phyloP scores from a whole-genome alignment of 1,140 invertebrate genomes.

The Sarcophaga bullata region DNA sequence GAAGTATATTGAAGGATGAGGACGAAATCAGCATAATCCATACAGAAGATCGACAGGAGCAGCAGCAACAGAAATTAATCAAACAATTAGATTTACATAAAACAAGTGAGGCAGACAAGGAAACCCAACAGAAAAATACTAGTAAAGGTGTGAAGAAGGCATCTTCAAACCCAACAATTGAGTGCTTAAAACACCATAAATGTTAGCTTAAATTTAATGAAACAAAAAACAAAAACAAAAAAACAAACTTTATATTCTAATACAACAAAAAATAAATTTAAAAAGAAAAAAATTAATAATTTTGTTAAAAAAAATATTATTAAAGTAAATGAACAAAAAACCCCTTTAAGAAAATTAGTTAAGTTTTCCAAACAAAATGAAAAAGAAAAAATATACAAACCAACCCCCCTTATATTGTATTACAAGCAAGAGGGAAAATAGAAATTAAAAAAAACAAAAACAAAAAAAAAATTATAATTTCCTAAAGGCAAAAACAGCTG shows the following conservation, averaged over 20 bases:
- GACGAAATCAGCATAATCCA: neutral
- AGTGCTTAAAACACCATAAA: conserved; percentile 27
- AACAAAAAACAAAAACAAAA: too few species aligned
- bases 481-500: too few species aligned
- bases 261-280: conserved; percentile 4
- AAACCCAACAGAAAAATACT: conserved; percentile 27
- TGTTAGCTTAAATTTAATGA: conserved; percentile 38
- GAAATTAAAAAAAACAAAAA: too few species aligned
- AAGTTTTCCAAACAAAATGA: conserved; percentile 36
- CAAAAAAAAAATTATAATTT: conserved; percentile 18
- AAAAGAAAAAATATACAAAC: neutral
- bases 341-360: conserved; percentile 31
- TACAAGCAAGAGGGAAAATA: too few species aligned
- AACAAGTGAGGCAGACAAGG: conserved; percentile 35
- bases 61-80: conserved; percentile 31
- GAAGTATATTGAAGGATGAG: conserved; percentile 46
- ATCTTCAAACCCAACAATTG: neutral
- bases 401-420: too few species aligned
- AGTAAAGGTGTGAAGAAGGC: conserved; percentile 12
- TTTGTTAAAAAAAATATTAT: conserved; percentile 34
- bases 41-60: conserved; percentile 16
- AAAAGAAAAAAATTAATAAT: conserved; percentile 9
- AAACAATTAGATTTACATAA: neutral
- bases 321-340: conserved; percentile 14
- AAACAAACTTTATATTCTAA: neutral